Conservation (phyloP, 2,113 vertebrate genomes). For the Etia nguti region DNA sequence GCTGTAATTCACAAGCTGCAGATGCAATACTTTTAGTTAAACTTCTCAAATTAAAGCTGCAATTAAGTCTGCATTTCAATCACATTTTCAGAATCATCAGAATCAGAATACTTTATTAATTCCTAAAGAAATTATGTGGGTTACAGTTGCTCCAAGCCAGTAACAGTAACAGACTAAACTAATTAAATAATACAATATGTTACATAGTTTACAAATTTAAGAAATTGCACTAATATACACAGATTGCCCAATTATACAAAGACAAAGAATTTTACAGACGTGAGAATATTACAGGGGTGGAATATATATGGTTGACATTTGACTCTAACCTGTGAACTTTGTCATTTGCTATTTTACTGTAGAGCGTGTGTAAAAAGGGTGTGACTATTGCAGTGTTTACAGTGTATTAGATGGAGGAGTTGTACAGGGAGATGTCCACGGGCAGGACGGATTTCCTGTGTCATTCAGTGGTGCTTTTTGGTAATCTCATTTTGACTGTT, state of each 20-base stretch:
- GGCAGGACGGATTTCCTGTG: neutral
- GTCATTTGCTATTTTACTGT: neutral
- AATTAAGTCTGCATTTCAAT: neutral
- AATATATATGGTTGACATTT: neutral
- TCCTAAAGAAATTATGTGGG: neutral
- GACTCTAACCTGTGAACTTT: rapidly evolving
- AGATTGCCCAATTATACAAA: neutral
- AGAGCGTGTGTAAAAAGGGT: neutral
- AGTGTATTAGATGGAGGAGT: no score
- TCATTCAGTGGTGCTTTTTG: no score
- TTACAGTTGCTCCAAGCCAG: neutral
- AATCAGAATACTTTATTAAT: neutral
- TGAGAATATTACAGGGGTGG: neutral
- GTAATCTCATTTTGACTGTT: neutral
- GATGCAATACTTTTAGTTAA: neutral
- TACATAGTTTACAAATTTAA: neutral
- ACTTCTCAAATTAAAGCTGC: neutral
- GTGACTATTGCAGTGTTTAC: no score
- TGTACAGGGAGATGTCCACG: rapidly evolving
- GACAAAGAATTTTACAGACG: rapidly evolving
- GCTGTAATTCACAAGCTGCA: neutral
- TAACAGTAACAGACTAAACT: neutral
- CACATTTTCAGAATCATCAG: neutral
- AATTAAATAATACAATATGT: neutral
- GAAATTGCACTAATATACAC: neutral